A percentile compares a stretch with the other conserved stretches of the same genome.
Evolutionary conservation across 1,140 invertebrate species (phyloP).

Genomic region (Neomicropteryx cornuta): DNA sequence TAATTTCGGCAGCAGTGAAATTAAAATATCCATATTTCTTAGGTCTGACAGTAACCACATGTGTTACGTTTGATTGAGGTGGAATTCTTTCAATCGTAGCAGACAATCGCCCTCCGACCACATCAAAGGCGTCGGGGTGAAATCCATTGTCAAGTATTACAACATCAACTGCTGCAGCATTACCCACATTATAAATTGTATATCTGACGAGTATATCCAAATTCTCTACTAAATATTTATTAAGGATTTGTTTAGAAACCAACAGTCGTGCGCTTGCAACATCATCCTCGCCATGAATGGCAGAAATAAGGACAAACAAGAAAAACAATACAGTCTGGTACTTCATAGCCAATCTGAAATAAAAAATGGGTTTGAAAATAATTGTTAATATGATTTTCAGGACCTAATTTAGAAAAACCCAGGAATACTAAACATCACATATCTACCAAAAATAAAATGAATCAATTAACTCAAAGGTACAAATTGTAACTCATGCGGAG

Average conservation of each 20-base stretch:
- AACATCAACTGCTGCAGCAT: conserved; percentile 79
- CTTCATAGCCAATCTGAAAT: no score
- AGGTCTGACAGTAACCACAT: conserved; percentile 86
- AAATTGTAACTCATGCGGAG: no score
- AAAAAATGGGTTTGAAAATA: no score
- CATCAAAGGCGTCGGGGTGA: conserved; percentile 76
- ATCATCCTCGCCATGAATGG: conserved; percentile 49
- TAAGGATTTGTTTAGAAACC: conserved; percentile 85
- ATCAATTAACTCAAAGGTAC: no score
- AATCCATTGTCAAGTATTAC: conserved; percentile 83
- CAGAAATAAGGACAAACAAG: conserved; percentile 28
- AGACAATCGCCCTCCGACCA: conserved; percentile 73
- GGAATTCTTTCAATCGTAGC: conserved; percentile 81
- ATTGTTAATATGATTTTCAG: no score
- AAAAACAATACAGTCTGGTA: conserved; percentile 26
- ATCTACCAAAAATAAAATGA: no score
- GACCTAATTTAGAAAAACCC: no score
- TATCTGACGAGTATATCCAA: conserved; percentile 95
- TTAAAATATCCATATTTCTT: conserved; percentile 91
- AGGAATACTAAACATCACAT: no score
- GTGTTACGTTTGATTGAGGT: conserved; percentile 85
- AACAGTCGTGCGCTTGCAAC: conserved; percentile 57
- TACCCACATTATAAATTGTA: conserved; percentile 75
- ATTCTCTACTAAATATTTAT: conserved; percentile 96
- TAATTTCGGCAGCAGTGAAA: conserved; percentile 89